These are phyloP conservation scores for Sceloporus tristichus DNA, from an alignment of 2,113 vertebrate genomes.

Conservation along the genomic window DNA sequence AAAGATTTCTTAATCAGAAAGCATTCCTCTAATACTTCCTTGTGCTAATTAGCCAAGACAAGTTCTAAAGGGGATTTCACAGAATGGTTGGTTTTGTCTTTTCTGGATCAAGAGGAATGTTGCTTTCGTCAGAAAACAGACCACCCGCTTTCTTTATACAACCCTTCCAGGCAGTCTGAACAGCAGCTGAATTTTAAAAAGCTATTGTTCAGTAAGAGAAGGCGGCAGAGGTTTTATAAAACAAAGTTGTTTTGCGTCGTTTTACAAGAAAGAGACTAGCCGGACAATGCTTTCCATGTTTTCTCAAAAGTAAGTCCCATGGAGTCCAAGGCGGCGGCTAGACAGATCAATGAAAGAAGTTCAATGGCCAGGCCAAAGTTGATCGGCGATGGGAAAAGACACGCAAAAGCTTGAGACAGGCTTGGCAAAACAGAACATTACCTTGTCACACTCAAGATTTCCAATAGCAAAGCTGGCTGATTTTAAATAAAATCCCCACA, in stretches of 20 bases:
- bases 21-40: neutral
- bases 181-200: no score
- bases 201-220: rapidly evolving
- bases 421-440: constrained; percentile 6
- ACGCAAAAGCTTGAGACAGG: neutral
- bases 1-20: neutral
- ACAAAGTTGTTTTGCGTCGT: neutral
- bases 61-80: neutral
- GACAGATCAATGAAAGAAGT: neutral
- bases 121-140: neutral
- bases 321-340: neutral
- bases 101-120: neutral
- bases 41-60: neutral
- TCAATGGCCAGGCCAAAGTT: neutral
- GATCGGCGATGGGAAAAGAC: neutral
- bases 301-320: neutral
- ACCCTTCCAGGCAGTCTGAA: neutral
- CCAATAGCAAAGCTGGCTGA: neutral
- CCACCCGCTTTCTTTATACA: rapidly evolving
- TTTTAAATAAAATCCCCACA: neutral
- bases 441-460: constrained; percentile 24
- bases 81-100: neutral
- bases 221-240: neutral
- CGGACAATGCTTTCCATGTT: no score
- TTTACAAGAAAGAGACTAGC: neutral